phyloP scores from a whole-genome alignment of 1,140 invertebrate genomes.

The Caenorhabditis brenneri region DNA sequence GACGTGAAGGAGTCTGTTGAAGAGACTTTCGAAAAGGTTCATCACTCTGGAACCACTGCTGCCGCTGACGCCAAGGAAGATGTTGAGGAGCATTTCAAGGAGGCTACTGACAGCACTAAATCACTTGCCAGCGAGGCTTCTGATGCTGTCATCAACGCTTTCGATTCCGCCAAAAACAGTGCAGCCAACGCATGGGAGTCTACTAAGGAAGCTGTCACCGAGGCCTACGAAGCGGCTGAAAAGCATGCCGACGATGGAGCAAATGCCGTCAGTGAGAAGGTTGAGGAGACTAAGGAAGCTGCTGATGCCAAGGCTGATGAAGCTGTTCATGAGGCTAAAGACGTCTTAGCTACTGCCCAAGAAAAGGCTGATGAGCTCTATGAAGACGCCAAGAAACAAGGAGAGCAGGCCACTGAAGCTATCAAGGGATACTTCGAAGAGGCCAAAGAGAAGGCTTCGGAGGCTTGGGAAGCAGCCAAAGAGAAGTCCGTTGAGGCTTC shows the following conservation, averaged over 20 bases:
- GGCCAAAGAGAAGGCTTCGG: neutral
- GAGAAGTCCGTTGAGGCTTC: neutral
- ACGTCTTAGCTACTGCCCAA: neutral
- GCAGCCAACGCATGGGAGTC: neutral
- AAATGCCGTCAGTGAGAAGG: neutral
- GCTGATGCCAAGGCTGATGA: neutral
- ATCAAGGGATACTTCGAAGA: neutral
- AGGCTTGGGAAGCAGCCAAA: neutral
- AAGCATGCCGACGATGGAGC: constrained; percentile 1
- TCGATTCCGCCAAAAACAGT: neutral
- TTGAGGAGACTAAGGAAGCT: neutral
- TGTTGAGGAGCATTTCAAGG: neutral
- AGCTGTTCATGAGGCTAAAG: neutral
- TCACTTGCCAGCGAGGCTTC: neutral
- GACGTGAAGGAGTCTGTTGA: neutral
- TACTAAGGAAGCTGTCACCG: neutral
- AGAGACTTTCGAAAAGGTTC: neutral
- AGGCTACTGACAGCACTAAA: neutral
- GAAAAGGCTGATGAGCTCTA: neutral
- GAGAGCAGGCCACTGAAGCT: neutral
- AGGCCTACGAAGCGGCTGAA: constrained; percentile 11
- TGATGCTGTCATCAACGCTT: neutral
- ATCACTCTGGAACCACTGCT: neutral
- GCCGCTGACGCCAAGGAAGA: neutral
- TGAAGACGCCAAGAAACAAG: neutral